Conservation (phyloP, 2,797 vertebrate genomes). For the Poecilia velifera region DNA sequence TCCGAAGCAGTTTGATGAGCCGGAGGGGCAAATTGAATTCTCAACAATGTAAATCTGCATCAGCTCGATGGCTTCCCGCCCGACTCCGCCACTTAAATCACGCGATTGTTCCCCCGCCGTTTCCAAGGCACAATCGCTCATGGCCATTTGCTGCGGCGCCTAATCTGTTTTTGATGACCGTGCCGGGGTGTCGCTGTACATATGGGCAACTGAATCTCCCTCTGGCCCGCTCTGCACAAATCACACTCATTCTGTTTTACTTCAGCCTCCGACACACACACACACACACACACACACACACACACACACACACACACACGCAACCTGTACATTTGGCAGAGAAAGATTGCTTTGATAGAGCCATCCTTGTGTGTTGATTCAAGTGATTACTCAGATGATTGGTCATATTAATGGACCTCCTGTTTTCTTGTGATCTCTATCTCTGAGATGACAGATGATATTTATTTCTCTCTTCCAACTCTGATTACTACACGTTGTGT, state of each 20-base stretch:
- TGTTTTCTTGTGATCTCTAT: slow-evolving; percentile 63
- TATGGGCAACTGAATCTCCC: slow-evolving; percentile 75
- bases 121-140: slow-evolving; percentile 77
- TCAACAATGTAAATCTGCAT: slow-evolving; percentile 88
- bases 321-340: slow-evolving; percentile 67
- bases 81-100: slow-evolving; percentile 79
- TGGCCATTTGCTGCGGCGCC: slow-evolving; percentile 81
- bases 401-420: slow-evolving; percentile 71
- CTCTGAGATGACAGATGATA: slow-evolving; percentile 49
- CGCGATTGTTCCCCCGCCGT: slow-evolving; percentile 82
- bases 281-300: slow-evolving; percentile 4
- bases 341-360: slow-evolving; percentile 65
- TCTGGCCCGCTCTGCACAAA: slow-evolving; percentile 34
- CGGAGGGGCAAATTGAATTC: slow-evolving; percentile 87
- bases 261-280: background rate
- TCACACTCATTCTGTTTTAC: slow-evolving; percentile 22
- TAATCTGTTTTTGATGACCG: slow-evolving; percentile 88
- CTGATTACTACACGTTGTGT: slow-evolving; percentile 39
- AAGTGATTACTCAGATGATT: slow-evolving; percentile 74
- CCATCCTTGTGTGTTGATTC: slow-evolving; percentile 73
- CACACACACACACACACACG: slow-evolving; percentile 2
- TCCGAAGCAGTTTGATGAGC: slow-evolving; percentile 86
- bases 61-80: slow-evolving; percentile 82
- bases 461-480: slow-evolving; percentile 40
- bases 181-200: slow-evolving; percentile 72